Evolutionary conservation across 2,113 vertebrate genomes (phyloP).

Genomic region (Cephalopterus ornatus): DNA sequence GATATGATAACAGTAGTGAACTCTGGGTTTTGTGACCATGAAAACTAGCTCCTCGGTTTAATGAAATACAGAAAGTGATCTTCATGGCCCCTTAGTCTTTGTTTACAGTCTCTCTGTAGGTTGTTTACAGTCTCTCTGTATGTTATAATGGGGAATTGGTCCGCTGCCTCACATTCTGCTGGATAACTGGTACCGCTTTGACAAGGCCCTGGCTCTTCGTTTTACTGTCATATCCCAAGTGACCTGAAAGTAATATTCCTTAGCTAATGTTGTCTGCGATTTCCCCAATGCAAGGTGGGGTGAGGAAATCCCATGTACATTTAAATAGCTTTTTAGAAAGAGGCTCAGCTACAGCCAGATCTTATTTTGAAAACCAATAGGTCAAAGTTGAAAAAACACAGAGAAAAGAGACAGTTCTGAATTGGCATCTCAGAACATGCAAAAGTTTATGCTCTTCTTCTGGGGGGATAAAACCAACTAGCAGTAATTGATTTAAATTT

Average conservation of each 20-base stretch:
- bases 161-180: not conserved
- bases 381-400: not conserved
- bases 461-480: not conserved
- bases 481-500: not conserved
- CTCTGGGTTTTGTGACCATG: not conserved
- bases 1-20: not conserved
- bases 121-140: not conserved
- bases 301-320: not conserved
- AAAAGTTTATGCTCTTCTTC: not conserved
- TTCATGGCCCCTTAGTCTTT: not conserved
- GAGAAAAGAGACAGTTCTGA: not conserved
- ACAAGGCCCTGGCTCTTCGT: not conserved
- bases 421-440: not conserved
- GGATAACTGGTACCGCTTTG: not conserved
- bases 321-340: not conserved
- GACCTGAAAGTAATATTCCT: conserved; percentile 28
- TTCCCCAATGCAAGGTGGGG: not conserved
- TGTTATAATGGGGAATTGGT: not conserved
- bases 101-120: not conserved
- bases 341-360: not conserved
- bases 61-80: not conserved
- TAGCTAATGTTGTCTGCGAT: not conserved
- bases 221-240: conserved; percentile 27
- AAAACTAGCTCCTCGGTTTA: not conserved
- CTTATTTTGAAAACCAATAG: not conserved